Evolutionary conservation across 2,113 vertebrate genomes (phyloP).

Genomic region (Eolophus roseicapilla): DNA sequence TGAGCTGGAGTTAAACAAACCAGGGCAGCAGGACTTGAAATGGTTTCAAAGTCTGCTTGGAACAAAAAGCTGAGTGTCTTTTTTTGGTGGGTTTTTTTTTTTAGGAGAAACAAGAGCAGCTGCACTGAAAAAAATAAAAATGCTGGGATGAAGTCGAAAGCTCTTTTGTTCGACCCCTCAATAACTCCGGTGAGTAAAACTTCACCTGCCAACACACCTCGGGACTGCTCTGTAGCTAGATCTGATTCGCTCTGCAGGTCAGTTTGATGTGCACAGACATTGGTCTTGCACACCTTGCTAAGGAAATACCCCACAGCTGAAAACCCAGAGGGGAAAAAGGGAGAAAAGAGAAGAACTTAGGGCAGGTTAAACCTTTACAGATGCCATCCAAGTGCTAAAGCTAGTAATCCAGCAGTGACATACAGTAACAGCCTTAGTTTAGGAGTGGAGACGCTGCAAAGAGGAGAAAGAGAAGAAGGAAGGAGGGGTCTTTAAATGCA

Average conservation of each 20-base stretch:
- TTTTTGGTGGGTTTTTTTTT: neutral
- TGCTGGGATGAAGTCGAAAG: neutral
- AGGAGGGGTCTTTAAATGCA: neutral
- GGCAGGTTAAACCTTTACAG: neutral
- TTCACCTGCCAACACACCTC: neutral
- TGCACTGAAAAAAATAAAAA: neutral
- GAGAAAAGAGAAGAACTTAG: neutral
- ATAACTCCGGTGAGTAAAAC: neutral
- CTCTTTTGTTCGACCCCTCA: conserved; percentile 9
- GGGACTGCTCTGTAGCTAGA: neutral
- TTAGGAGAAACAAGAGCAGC: neutral
- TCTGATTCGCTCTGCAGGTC: neutral
- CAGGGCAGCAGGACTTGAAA: conserved; percentile 2
- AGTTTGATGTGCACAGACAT: neutral
- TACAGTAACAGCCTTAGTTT: neutral
- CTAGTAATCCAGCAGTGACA: neutral
- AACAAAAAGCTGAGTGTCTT: conserved; percentile 3
- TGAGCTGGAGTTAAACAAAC: neutral
- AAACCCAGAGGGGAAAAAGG: neutral
- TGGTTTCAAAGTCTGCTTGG: neutral
- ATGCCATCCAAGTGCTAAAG: neutral
- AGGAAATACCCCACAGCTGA: neutral
- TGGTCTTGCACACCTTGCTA: neutral
- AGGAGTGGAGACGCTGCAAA: neutral
- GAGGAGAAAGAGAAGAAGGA: neutral